Percentiles rank a stretch among this genome's conserved stretches.
These are phyloP conservation scores for Microchirus variegatus DNA, from an alignment of 2,797 vertebrate species.

Conservation along the genomic window DNA sequence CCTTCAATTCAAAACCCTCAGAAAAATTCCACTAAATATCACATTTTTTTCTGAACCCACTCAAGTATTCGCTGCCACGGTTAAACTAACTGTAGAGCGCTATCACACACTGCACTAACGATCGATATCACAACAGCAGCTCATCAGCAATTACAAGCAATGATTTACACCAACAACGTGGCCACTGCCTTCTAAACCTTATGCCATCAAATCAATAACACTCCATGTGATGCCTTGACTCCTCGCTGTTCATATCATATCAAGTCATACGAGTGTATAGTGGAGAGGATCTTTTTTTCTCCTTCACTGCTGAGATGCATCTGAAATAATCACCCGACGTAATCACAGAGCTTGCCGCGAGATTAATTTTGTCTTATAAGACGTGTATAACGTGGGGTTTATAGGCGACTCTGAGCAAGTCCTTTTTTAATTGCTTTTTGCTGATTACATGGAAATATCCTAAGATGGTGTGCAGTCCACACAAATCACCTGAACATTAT, in stretches of 20 bases:
- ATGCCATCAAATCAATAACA: conserved; percentile 45
- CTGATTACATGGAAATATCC: conserved; percentile 48
- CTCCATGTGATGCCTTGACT: conserved; percentile 45
- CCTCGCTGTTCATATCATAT: conserved; percentile 55
- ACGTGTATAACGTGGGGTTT: conserved; percentile 40
- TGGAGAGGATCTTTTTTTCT: conserved; percentile 50
- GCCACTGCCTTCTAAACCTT: conserved; percentile 46
- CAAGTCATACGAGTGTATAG: conserved; percentile 49
- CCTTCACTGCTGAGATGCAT: conserved; percentile 41
- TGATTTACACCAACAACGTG: conserved; percentile 55
- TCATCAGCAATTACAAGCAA: conserved; percentile 50
- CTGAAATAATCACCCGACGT: conserved; percentile 63
- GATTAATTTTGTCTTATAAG: conserved; percentile 48
- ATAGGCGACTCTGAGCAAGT: conserved; percentile 28
- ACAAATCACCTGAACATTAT: conserved; percentile 33
- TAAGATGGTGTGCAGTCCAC: conserved; percentile 44
- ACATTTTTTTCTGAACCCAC: conserved; percentile 6
- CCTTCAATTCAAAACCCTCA: conserved; percentile 29
- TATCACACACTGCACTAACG: conserved; percentile 14
- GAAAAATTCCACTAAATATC: conserved; percentile 32
- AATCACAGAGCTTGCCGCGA: conserved; percentile 30
- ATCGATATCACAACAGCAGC: conserved; percentile 58
- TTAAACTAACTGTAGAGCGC: conserved; percentile 32
- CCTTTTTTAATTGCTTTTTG: conserved; percentile 54
- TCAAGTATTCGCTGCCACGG: conserved; percentile 8